Evolutionary conservation across 1,140 invertebrate species (phyloP), one percentile per base, ranked within the genome.

Genomic region (Nasonia vitripennis): DNA sequence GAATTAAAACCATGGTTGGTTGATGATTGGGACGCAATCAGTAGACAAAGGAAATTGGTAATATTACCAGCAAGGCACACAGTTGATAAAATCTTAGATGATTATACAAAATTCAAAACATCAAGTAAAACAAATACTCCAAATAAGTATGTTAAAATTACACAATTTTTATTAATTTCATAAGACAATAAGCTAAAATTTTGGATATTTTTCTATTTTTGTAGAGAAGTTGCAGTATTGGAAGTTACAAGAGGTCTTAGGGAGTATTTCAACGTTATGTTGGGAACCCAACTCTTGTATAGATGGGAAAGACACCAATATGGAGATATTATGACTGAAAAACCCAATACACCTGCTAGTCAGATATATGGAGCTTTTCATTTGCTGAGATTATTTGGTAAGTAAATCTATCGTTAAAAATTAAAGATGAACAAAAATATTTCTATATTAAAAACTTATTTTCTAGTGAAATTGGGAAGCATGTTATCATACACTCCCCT

Each of bases 221-320:
- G 55, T 87, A 96, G 95, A 90, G 98, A 98, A 92, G 95, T 95
- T 70, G 96, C 97, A 48, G 45, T 84, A 37, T 93, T 96, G 70
- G 98, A 99, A 93, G 96, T 98, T 6, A 96, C 96, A 1, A 96
- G 96, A 90, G 98, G 98, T 0, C 95, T 99, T 37, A 95, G 96
- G 86, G 98, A 99, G 90, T 99, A 99, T 91, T 99, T 99, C 89
- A 99, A 99, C 94, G 96, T 97, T 0, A 98, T 98, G 93, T 92
- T 99, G 4, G 98, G 98, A 9, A 97, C 97, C 37, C 98, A 99
- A 91, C 93, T 99, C 17, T 93, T 99, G 3, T 99, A 99, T 90
- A 98, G 98, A 93, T 98, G 98, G 94, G 98, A 99, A 94, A 94
- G 98, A 87, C 96, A 96, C 1, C 98, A 99, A 90, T 99, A 98